Percentiles rank a stretch among this genome's conserved stretches.
These are phyloP conservation scores for Hyaena hyaena DNA, from an alignment of 2,113 vertebrate genomes.

Conservation along the genomic window DNA sequence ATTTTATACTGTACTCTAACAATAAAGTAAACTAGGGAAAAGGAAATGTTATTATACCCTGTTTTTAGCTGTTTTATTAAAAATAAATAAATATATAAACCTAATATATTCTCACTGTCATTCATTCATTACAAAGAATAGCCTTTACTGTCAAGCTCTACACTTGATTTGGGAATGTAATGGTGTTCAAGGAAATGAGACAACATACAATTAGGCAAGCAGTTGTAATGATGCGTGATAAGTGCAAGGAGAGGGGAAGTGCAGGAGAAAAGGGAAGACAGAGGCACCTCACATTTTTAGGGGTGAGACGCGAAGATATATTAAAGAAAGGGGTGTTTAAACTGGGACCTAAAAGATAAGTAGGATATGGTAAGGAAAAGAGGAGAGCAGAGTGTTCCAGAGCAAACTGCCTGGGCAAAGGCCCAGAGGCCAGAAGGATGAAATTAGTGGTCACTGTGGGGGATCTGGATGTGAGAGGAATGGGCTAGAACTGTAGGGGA, in stretches of 20 bases:
- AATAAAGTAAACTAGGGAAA: background rate
- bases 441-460: background rate
- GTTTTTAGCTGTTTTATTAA: background rate
- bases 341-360: background rate
- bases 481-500: background rate
- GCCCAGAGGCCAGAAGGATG: background rate
- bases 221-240: background rate
- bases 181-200: background rate
- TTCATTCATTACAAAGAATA: background rate
- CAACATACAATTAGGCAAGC: background rate
- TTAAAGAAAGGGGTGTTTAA: background rate
- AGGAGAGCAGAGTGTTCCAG: background rate
- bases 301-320: background rate
- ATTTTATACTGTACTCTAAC: background rate
- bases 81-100: background rate
- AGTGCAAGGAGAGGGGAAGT: background rate
- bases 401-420: background rate
- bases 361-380: background rate
- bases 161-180: background rate
- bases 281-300: background rate
- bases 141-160: background rate
- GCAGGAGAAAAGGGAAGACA: background rate
- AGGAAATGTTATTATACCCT: background rate
- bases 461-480: background rate
- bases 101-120: background rate